A percentile compares a stretch with the other conserved stretches of the same genome.
phyloP scores from a whole-genome alignment of 2,888 invertebrate species.

The Podabrus alpinus region DNA sequence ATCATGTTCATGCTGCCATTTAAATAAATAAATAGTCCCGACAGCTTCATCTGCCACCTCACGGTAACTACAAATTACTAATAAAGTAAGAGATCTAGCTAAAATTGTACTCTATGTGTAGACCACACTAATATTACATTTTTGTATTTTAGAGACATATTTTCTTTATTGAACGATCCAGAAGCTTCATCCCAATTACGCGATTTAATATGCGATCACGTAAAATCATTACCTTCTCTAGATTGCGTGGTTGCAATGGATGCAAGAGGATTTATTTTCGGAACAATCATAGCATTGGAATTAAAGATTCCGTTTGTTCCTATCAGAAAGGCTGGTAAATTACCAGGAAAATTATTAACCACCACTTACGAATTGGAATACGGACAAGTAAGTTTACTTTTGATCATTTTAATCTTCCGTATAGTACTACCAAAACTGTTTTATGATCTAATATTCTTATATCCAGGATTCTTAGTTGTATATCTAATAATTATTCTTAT shows the following conservation, averaged over 20 bases:
- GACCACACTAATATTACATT: no score
- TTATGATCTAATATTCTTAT: background rate
- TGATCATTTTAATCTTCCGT: conserved; percentile 5
- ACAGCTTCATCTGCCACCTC: background rate
- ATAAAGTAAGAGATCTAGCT: background rate
- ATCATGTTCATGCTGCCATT: no score
- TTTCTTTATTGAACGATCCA: conserved; percentile 61
- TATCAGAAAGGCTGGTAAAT: conserved; percentile 92
- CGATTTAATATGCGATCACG: conserved; percentile 70
- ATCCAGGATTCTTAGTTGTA: no score
- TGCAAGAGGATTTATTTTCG: conserved; percentile 92
- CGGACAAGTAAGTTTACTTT: conserved; percentile 58
- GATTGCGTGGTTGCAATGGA: conserved; percentile 88
- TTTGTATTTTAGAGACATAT: conserved; percentile 30
- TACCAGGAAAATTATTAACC: conserved; percentile 80
- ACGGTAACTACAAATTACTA: background rate
- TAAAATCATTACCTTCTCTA: conserved; percentile 63
- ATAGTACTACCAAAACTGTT: no score
- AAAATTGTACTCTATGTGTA: background rate
- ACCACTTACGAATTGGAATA: conserved; percentile 85
- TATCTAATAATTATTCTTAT: no score
- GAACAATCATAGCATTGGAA: conserved; percentile 80
- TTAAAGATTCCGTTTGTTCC: conserved; percentile 85
- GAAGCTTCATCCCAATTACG: conserved; percentile 89
- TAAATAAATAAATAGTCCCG: no score